phyloP scores from a whole-genome alignment of 2,113 vertebrate species.

The Rhabdornis inornatus region DNA sequence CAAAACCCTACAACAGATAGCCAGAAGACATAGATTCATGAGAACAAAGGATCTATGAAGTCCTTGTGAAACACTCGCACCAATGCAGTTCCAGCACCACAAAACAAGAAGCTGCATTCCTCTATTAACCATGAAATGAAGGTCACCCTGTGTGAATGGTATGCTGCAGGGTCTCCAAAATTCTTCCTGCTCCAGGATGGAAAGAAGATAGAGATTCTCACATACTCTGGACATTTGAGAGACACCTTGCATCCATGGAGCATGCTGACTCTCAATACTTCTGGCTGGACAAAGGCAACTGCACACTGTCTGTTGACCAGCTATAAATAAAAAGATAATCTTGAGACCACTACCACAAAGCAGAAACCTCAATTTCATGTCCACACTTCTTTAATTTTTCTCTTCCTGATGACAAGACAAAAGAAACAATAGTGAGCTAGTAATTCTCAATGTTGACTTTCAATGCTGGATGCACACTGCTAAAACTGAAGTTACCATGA shows the following conservation, averaged over 20 bases:
- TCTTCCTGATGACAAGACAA: neutral
- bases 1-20: neutral
- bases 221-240: neutral
- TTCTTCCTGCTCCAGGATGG: neutral
- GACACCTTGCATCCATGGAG: neutral
- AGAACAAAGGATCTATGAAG: neutral
- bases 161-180: neutral
- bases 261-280: neutral
- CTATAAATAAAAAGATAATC: neutral
- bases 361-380: neutral
- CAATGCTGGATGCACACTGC: neutral
- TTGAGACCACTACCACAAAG: neutral
- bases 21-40: neutral
- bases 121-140: accelerated
- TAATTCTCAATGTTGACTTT: neutral
- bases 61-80: neutral
- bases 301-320: neutral
- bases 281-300: neutral
- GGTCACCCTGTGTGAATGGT: neutral
- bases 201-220: neutral
- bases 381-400: neutral
- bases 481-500: neutral
- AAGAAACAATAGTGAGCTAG: neutral
- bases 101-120: neutral
- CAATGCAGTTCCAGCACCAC: neutral